Evolutionary conservation across 2,888 invertebrate species (phyloP), one percentile per base, ranked within the genome.

Genomic region (Diarsia brunnea): DNA sequence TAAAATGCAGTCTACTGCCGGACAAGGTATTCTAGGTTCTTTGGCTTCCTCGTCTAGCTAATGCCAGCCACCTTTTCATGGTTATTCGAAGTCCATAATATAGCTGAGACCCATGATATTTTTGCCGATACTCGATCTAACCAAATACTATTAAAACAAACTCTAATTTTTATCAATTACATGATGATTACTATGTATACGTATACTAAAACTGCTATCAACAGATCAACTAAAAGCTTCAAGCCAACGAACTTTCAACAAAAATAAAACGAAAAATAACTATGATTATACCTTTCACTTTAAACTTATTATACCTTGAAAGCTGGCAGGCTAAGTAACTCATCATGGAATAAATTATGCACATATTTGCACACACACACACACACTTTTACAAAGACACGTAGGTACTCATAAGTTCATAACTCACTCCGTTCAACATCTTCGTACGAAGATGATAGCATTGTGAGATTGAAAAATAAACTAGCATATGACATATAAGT

Each of bases 381-480:
- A 55, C 63, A 63, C n/a, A 43, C 61, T 43, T 43, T 14, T n/a
- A 27, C 38, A 5, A 43, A n/a, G 21, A 4, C 10, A 63, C 43
- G 51, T 7, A 58, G 21, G 24, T 27, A 10, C 45, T 53, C 55
- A 27, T 70, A 79, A 69, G 67, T 73, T 53, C 55, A 27, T 70
- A 79, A 69, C 70, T 73, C 69, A 63, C 67, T 64, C 19, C 10
- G 43, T 51, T 78, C 63, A 45, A 55, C 43, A 68, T 65, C 49
- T 69, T 45, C 47, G 55, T 16, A 64, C 51, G 31, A 71, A 69
- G 45, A 68, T 63, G 73, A 77, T 69, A 43, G 49, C 79, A 73
- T n/a, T 65, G 58, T 58, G 21, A 79, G 80, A 82, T 82, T 82
- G 82, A 82, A 82, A 82, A 79, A 84, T 84, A 80, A 84, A 67